Evolutionary conservation across 2,888 invertebrate species (phyloP).

Genomic region (Standfussiana lucernea): DNA sequence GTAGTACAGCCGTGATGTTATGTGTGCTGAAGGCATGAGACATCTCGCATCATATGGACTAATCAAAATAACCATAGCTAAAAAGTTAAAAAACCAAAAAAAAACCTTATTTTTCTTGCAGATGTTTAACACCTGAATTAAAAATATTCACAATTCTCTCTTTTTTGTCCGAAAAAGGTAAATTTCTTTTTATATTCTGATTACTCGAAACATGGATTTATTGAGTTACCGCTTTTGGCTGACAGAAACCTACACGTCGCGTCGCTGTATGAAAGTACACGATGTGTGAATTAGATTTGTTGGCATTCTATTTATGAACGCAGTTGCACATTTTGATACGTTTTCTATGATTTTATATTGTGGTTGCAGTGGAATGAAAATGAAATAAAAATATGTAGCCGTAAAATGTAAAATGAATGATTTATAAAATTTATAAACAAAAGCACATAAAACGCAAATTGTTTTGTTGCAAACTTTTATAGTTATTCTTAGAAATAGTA

Average conservation of each 20-base stretch:
- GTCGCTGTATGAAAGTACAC: conserved; percentile 51
- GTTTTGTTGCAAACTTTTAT: conserved; percentile 28
- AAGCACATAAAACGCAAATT: conserved; percentile 39
- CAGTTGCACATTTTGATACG: neutral
- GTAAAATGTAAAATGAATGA: conserved; percentile 36
- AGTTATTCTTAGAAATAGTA: conserved; percentile 29
- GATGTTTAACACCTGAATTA: neutral
- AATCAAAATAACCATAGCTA: neutral
- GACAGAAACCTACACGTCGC: neutral
- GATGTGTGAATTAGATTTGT: conserved; percentile 60
- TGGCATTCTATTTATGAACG: conserved; percentile 31
- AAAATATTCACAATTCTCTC: neutral
- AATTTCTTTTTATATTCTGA: neutral
- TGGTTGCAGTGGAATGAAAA: conserved; percentile 27
- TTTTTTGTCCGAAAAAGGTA: neutral
- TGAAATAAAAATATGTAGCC: conserved; percentile 13
- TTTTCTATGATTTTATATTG: conserved; percentile 9
- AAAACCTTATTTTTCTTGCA: too few relatives aligned
- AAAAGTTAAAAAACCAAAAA: neutral
- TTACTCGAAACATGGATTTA: neutral
- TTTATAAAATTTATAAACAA: conserved; percentile 20
- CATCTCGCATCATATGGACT: too few relatives aligned
- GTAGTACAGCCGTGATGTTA: neutral
- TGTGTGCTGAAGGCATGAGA: neutral
- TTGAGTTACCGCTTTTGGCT: neutral